Evolutionary conservation across 2,113 vertebrate species (phyloP).

Genomic region (Hippopotamus amphibius): DNA sequence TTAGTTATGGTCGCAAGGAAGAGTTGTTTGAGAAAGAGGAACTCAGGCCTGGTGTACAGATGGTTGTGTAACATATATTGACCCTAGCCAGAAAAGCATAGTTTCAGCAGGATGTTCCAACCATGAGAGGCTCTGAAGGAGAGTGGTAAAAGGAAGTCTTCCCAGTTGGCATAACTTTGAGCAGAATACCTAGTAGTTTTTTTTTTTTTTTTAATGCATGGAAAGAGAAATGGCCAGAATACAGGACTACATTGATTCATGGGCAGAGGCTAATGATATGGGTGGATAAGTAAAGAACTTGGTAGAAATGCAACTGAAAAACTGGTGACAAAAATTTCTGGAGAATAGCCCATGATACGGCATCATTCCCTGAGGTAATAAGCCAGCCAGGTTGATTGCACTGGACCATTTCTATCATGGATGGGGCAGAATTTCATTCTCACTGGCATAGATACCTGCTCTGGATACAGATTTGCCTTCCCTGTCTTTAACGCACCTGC

Average conservation of each 20-base stretch:
- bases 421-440: neutral
- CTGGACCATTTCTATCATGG: neutral
- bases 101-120: too few species aligned
- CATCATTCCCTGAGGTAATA: neutral
- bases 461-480: neutral
- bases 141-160: neutral
- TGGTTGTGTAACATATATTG: neutral
- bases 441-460: neutral
- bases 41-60: neutral
- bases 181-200: neutral
- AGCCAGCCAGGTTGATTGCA: neutral
- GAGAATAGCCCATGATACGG: neutral
- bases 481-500: neutral
- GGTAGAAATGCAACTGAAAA: neutral
- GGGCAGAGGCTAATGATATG: neutral
- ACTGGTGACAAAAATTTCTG: neutral
- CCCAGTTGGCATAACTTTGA: neutral
- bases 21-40: neutral
- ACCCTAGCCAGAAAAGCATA: neutral
- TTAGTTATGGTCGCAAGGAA: neutral
- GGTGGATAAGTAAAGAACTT: neutral
- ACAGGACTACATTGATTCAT: fast-evolving
- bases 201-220: neutral
- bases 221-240: neutral
- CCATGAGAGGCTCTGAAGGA: neutral